Conservation (phyloP, 1,140 invertebrate species). For the Hestina assimilis region DNA sequence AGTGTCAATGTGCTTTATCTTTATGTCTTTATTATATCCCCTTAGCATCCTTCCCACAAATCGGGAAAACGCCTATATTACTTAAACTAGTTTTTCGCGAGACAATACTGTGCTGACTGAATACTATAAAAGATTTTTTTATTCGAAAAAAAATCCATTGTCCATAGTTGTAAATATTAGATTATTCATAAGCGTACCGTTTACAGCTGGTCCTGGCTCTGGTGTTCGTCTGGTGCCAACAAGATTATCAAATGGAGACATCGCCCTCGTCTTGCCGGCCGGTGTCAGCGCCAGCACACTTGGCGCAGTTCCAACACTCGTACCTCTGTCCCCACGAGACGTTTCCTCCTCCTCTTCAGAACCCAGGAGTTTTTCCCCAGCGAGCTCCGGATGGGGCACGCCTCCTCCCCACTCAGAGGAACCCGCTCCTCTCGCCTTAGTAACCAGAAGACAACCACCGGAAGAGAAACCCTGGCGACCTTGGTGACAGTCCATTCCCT, state of each 20-base stretch:
- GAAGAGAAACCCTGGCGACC: slow-evolving; percentile 84
- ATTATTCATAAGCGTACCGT: neutral
- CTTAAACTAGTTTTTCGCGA: too few species aligned
- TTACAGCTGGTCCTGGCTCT: slow-evolving; percentile 80
- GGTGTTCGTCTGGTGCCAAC: slow-evolving; percentile 89
- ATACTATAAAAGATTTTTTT: too few species aligned
- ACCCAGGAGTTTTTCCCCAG: slow-evolving; percentile 66
- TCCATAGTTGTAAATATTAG: neutral
- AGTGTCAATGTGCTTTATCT: too few species aligned
- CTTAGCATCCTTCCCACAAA: too few species aligned
- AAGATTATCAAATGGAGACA: slow-evolving; percentile 87
- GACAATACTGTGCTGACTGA: too few species aligned
- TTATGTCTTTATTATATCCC: too few species aligned
- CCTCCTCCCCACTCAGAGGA: slow-evolving; percentile 60
- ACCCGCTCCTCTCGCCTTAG: slow-evolving; percentile 83
- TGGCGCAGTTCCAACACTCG: slow-evolving; percentile 81
- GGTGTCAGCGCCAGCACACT: slow-evolving; percentile 74
- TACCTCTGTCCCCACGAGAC: slow-evolving; percentile 85
- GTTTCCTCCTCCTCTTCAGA: slow-evolving; percentile 81
- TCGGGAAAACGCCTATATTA: too few species aligned
- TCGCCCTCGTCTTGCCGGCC: slow-evolving; percentile 87
- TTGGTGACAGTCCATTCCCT: slow-evolving; percentile 80
- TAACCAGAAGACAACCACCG: slow-evolving; percentile 81
- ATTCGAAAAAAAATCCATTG: too few species aligned
- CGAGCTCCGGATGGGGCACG: slow-evolving; percentile 62